Conservation (phyloP, 2,113 vertebrate genomes). For the Pampusana beccarii region DNA sequence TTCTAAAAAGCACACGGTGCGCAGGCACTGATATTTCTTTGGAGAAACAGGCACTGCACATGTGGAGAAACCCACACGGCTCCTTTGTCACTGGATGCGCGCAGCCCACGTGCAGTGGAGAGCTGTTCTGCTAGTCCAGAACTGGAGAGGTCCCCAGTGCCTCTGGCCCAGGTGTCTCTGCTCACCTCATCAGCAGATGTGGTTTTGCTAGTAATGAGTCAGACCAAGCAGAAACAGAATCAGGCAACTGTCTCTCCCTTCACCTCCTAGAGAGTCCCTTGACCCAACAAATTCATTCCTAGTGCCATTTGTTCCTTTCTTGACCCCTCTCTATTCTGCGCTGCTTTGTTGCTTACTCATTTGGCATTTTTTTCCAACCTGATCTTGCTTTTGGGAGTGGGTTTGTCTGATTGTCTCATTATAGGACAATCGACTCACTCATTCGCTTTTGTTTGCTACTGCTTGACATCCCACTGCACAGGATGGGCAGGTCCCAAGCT, state of each 20-base stretch:
- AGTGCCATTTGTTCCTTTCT: not conserved
- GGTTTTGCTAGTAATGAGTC: not conserved
- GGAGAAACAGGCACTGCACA: fast-evolving
- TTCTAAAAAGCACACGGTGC: not conserved
- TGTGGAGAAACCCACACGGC: fast-evolving
- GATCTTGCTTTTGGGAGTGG: not conserved
- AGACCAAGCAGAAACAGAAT: not conserved
- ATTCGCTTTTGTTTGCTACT: not conserved
- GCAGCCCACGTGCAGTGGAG: not conserved
- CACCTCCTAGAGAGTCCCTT: not conserved
- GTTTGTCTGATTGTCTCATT: not conserved
- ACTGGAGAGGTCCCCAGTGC: not conserved
- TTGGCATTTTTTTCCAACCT: not conserved
- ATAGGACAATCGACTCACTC: not conserved
- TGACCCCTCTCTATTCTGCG: fast-evolving
- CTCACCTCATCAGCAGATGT: not conserved
- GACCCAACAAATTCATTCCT: not conserved
- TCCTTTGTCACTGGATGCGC: not conserved
- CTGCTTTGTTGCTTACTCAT: not conserved
- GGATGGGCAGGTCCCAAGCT: not conserved
- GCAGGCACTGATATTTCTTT: not conserved
- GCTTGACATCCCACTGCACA: not conserved
- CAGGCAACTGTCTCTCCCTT: not conserved
- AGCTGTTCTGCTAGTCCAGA: not conserved
- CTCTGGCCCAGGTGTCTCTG: not conserved